Evolutionary conservation across 1,140 invertebrate genomes (phyloP).

Genomic region (Ceratina japonica): DNA sequence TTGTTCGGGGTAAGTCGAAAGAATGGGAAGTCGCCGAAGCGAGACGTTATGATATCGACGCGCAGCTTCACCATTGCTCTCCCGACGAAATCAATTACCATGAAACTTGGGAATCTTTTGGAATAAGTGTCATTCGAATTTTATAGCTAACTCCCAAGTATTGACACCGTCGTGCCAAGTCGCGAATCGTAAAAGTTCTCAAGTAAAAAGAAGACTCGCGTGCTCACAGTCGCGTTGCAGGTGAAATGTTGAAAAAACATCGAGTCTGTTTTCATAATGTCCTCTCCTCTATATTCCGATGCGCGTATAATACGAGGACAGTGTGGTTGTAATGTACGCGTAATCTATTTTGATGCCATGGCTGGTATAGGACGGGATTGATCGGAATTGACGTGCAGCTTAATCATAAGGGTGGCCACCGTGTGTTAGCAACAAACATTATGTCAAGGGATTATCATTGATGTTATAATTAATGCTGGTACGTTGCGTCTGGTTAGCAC

Average conservation of each 20-base stretch:
- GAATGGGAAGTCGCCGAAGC: neutral
- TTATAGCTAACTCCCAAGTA: neutral
- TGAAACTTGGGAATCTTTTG: slow-evolving; percentile 10
- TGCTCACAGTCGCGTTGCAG: neutral
- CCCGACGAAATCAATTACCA: neutral
- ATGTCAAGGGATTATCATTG: neutral
- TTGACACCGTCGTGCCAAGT: neutral
- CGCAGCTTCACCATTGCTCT: neutral
- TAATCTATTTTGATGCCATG: neutral
- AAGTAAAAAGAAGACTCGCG: neutral
- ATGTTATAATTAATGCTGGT: neutral
- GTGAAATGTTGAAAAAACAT: neutral
- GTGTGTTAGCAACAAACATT: slow-evolving; percentile 5
- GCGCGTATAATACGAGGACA: too few species aligned
- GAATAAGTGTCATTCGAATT: neutral
- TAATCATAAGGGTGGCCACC: neutral
- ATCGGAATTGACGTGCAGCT: slow-evolving; percentile 5
- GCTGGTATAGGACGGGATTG: neutral
- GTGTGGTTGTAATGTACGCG: too few species aligned
- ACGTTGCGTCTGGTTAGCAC: neutral
- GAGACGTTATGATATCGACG: neutral
- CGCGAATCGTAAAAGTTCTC: neutral
- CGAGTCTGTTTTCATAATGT: too few species aligned
- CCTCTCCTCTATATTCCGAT: too few species aligned
- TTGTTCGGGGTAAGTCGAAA: neutral